phyloP scores from a whole-genome alignment of 2,888 invertebrate species.

The Argynnis bischoffii region DNA sequence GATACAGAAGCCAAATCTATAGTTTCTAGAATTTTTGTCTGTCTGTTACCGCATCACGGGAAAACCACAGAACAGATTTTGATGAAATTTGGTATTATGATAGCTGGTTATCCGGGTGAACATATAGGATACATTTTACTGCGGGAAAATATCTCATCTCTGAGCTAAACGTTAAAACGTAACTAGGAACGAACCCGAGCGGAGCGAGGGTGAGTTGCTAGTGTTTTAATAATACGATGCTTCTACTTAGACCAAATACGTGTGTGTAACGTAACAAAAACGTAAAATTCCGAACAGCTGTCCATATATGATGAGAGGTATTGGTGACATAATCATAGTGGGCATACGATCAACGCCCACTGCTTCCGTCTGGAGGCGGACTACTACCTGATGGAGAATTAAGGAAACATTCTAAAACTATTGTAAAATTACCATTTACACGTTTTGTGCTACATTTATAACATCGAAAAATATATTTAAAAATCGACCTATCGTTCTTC shows the following conservation, averaged over 20 bases:
- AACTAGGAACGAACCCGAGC: no score
- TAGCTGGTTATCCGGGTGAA: no score
- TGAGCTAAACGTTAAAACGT: no score
- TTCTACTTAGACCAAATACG: not conserved
- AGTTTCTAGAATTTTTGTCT: no score
- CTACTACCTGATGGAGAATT: constrained; percentile 70
- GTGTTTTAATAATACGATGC: no score
- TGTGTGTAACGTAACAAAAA: constrained; percentile 17
- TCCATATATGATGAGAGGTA: constrained; percentile 70
- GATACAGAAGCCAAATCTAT: no score
- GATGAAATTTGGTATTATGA: no score
- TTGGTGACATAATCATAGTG: constrained; percentile 75
- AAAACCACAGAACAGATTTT: no score
- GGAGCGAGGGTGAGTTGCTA: no score
- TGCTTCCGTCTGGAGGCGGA: constrained; percentile 74
- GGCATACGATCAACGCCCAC: constrained; percentile 73
- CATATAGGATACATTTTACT: no score
- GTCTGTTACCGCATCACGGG: no score
- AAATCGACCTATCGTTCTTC: not conserved
- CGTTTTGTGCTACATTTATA: not conserved
- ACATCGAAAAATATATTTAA: not conserved
- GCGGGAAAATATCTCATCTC: no score
- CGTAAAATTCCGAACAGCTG: constrained; percentile 48
- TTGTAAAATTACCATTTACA: not conserved
- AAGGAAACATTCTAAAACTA: constrained; percentile 20